Evolutionary conservation across 2,888 invertebrate species (phyloP).

Genomic region (Acanthosepion pharaonis): DNA sequence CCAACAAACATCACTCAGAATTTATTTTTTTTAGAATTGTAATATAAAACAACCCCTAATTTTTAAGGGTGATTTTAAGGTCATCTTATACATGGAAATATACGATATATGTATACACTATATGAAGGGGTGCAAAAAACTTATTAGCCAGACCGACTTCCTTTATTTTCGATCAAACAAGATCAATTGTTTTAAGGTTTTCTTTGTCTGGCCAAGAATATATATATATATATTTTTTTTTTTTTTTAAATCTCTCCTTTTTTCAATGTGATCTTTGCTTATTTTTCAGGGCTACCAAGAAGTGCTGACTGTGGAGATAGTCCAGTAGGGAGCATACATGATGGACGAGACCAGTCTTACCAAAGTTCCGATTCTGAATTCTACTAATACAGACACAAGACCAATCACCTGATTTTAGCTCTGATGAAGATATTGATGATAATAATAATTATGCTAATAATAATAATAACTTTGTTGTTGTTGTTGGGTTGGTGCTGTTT

Average conservation of each 20-base stretch:
- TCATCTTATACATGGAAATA: too few relatives aligned
- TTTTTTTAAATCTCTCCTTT: not conserved
- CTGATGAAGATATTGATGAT: not conserved
- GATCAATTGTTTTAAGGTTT: too few relatives aligned
- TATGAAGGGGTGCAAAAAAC: too few relatives aligned
- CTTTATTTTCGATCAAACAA: too few relatives aligned
- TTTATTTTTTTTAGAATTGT: too few relatives aligned
- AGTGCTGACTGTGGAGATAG: slow-evolving; percentile 54
- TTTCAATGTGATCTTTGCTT: not conserved
- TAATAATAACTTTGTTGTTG: not conserved
- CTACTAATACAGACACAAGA: slow-evolving; percentile 65
- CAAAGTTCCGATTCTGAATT: slow-evolving; percentile 76
- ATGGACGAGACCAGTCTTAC: slow-evolving; percentile 64
- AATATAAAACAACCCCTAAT: too few relatives aligned
- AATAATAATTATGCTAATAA: not conserved
- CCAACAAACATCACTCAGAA: too few relatives aligned
- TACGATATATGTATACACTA: too few relatives aligned
- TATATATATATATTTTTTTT: not conserved
- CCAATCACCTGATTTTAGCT: slow-evolving; percentile 37
- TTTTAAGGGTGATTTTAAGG: too few relatives aligned
- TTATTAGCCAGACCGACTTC: too few relatives aligned
- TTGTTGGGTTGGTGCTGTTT: not conserved
- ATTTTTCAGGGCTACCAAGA: slow-evolving; percentile 37
- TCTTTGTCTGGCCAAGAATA: not conserved
- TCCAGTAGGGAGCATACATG: slow-evolving; percentile 57